A percentile compares a stretch with the other conserved stretches of the same genome.
phyloP scores from a whole-genome alignment of 2,113 vertebrate genomes.

The Dunckerocampus dactyliophorus region DNA sequence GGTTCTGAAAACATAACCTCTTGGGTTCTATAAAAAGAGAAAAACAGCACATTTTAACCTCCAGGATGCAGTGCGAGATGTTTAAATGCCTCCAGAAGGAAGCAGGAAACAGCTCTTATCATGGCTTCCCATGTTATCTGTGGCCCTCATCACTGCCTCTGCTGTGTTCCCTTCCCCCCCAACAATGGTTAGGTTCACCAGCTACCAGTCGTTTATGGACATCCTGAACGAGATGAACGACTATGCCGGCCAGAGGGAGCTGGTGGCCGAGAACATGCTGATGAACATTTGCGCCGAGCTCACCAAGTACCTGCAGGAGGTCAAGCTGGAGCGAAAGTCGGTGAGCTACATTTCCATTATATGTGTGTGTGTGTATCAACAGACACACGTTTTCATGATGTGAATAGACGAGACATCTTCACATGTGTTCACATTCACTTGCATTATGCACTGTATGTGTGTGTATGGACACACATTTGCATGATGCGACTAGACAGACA shows the following conservation, averaged over 20 bases:
- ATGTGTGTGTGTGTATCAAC: too few relatives aligned
- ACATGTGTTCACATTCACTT: too few relatives aligned
- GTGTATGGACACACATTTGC: too few relatives aligned
- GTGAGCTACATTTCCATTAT: slow-evolving; percentile 57
- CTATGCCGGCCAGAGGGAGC: slow-evolving; percentile 85
- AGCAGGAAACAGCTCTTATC: slow-evolving; percentile 40
- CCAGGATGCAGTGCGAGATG: slow-evolving; percentile 1
- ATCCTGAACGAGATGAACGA: slow-evolving; percentile 86
- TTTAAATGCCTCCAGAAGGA: slow-evolving; percentile 44
- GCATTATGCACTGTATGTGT: too few relatives aligned
- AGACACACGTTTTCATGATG: too few relatives aligned
- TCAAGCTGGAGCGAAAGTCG: slow-evolving; percentile 85
- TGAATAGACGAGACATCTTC: too few relatives aligned
- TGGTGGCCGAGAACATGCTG: slow-evolving; percentile 84
- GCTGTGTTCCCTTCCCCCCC: slow-evolving; percentile 34
- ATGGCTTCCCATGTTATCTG: slow-evolving; percentile 22
- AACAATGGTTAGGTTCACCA: slow-evolving; percentile 73
- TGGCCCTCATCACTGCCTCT: slow-evolving; percentile 24
- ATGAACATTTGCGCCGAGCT: slow-evolving; percentile 83
- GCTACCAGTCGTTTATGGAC: slow-evolving; percentile 82
- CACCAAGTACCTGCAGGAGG: slow-evolving; percentile 83
- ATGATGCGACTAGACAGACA: too few relatives aligned
- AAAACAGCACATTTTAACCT: background rate
- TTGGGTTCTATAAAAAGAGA: background rate
- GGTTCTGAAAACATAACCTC: too few relatives aligned